Conservation (phyloP, 2,888 invertebrate species). For the Ditylenchus weischeri region DNA sequence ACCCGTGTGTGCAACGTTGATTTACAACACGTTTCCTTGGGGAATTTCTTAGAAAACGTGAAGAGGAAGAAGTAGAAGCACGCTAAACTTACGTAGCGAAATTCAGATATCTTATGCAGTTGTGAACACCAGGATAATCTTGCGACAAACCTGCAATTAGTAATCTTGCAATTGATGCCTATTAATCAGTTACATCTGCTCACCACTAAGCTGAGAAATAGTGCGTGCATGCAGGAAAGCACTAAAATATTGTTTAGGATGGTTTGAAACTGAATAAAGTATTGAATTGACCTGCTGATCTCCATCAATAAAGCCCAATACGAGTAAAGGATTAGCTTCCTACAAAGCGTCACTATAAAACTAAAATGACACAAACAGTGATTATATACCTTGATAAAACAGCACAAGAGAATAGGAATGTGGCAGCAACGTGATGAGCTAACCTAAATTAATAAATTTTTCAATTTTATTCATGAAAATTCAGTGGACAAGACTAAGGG, state of each 20-base stretch:
- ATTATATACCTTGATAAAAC: constrained; percentile 25
- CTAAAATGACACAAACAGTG: too few relatives aligned
- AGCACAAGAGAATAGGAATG: constrained; percentile 32
- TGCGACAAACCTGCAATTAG: neutral
- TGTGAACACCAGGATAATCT: neutral
- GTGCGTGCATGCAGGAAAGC: constrained; percentile 51
- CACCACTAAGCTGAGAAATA: constrained; percentile 44
- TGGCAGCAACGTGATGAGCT: constrained; percentile 40
- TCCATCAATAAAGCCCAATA: constrained; percentile 56
- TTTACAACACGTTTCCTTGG: neutral
- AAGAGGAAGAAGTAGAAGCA: neutral
- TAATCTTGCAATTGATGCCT: neutral
- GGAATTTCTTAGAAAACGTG: neutral
- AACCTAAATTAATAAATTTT: too few relatives aligned
- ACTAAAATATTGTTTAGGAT: constrained; percentile 31
- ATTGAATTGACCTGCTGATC: constrained; percentile 43
- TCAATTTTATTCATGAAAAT: too few relatives aligned
- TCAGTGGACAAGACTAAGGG: too few relatives aligned
- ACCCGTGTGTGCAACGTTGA: neutral
- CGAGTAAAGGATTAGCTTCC: constrained; percentile 40
- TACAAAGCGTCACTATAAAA: too few relatives aligned
- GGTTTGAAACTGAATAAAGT: constrained; percentile 6
- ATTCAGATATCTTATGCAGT: neutral
- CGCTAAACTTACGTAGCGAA: neutral
- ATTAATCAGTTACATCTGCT: too few relatives aligned